Evolutionary conservation across 2,797 vertebrate genomes (phyloP).

Genomic region (Falco peregrinus): DNA sequence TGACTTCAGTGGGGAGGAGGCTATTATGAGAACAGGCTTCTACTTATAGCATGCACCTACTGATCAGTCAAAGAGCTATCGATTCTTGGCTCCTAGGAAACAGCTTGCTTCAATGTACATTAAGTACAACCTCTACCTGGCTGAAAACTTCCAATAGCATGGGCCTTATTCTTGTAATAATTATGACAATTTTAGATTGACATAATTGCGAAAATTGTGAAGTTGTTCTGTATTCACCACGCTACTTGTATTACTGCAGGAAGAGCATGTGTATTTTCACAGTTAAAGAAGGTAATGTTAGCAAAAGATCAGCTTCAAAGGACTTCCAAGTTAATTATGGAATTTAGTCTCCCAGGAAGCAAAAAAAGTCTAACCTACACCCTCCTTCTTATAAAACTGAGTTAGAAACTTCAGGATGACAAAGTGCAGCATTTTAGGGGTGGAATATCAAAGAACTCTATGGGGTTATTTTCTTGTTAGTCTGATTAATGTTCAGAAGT

Average conservation of each 20-base stretch:
- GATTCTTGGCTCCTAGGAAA: not conserved
- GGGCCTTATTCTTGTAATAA: not conserved
- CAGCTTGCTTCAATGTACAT: not conserved
- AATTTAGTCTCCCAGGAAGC: not conserved
- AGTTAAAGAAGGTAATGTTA: not conserved
- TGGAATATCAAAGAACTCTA: not conserved
- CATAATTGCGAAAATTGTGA: not conserved
- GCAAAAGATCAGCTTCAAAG: conserved; percentile 19
- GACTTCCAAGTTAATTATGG: not conserved
- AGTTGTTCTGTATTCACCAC: not conserved
- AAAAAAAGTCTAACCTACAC: not conserved
- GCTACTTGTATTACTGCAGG: not conserved
- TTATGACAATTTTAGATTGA: not conserved
- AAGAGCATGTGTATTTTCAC: not conserved
- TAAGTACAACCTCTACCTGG: not conserved
- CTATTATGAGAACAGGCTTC: not conserved
- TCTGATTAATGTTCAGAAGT: not conserved
- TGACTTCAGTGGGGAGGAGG: not conserved
- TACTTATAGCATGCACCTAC: not conserved
- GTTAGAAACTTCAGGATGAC: not conserved
- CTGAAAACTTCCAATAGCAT: not conserved
- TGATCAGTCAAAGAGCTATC: not conserved
- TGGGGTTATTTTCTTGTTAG: not conserved
- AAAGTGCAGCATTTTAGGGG: not conserved
- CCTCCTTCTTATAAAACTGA: not conserved